These are phyloP conservation scores for Cydia fagiglandana DNA, from an alignment of 1,140 invertebrate genomes.

Conservation along the genomic window DNA sequence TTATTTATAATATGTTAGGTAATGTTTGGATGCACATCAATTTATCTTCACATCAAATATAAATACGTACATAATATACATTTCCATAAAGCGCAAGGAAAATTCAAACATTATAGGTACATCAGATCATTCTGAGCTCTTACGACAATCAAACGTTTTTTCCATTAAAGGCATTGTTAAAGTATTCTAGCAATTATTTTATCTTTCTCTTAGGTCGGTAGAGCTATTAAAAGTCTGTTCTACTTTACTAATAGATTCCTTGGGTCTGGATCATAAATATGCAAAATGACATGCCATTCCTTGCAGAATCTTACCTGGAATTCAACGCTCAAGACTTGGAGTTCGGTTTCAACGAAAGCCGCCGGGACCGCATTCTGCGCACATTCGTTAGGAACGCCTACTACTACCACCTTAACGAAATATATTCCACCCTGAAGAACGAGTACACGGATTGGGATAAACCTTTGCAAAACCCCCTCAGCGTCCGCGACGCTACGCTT, in stretches of 20 bases:
- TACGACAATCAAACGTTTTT: too few relatives aligned
- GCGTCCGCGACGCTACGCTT: slow-evolving; percentile 86
- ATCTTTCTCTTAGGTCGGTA: background rate
- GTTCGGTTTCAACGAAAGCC: slow-evolving; percentile 91
- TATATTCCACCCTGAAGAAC: slow-evolving; percentile 93
- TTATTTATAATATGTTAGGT: too few relatives aligned
- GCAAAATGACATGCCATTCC: slow-evolving; percentile 65
- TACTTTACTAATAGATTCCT: background rate
- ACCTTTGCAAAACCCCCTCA: slow-evolving; percentile 85
- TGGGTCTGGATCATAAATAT: slow-evolving; percentile 51
- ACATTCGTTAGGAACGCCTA: slow-evolving; percentile 94
- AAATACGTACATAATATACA: too few relatives aligned
- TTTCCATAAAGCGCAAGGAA: too few relatives aligned
- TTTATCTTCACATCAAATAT: too few relatives aligned
- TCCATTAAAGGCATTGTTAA: too few relatives aligned
- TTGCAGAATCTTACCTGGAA: slow-evolving; percentile 87
- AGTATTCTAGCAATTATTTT: background rate
- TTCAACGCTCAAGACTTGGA: slow-evolving; percentile 88
- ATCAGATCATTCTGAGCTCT: too few relatives aligned
- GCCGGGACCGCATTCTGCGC: slow-evolving; percentile 90
- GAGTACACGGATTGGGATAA: slow-evolving; percentile 96
- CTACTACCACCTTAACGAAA: slow-evolving; percentile 93
- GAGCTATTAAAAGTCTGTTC: slow-evolving; percentile 8
- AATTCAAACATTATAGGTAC: too few relatives aligned
- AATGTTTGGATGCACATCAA: too few relatives aligned